phyloP scores from a whole-genome alignment of 2,113 vertebrate genomes.

The Prunella himalayana region DNA sequence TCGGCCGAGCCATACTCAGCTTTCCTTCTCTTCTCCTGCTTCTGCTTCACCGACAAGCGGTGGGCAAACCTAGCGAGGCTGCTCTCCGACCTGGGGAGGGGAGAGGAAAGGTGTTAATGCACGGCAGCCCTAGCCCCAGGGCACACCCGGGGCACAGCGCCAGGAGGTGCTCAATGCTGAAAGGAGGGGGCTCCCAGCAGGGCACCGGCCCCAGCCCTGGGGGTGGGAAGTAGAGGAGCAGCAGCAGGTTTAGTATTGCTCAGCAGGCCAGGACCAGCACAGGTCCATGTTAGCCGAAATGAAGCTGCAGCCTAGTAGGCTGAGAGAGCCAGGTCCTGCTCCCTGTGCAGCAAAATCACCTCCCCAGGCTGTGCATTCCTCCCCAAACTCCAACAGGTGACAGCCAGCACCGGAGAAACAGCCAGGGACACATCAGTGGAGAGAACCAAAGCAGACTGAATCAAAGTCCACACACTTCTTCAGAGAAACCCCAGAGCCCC shows the following conservation, averaged over 20 bases:
- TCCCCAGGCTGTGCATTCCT: not conserved
- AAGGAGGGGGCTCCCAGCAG: not conserved
- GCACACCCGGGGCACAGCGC: not conserved
- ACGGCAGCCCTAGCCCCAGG: not conserved
- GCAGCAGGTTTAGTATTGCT: not conserved
- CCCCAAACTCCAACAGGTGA: fast-evolving
- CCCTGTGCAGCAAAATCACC: not conserved
- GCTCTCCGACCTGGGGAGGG: conserved; percentile 77
- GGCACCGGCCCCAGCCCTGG: fast-evolving
- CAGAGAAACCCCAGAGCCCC: not conserved
- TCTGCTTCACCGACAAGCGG: conserved; percentile 85
- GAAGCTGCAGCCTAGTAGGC: not conserved
- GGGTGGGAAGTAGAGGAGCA: not conserved
- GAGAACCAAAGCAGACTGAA: not conserved
- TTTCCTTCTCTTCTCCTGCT: conserved; percentile 81
- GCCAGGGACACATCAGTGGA: fast-evolving
- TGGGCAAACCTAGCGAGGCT: conserved; percentile 86
- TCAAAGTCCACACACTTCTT: fast-evolving
- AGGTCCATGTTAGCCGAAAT: not conserved
- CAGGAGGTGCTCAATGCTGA: not conserved
- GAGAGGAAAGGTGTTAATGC: conserved; percentile 54
- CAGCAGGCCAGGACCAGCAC: not conserved
- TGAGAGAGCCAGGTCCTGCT: not conserved
- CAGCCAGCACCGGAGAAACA: not conserved
- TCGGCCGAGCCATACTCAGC: conserved; percentile 68